phyloP scores from a whole-genome alignment of 2,888 invertebrate genomes.

The Cinara cedri region DNA sequence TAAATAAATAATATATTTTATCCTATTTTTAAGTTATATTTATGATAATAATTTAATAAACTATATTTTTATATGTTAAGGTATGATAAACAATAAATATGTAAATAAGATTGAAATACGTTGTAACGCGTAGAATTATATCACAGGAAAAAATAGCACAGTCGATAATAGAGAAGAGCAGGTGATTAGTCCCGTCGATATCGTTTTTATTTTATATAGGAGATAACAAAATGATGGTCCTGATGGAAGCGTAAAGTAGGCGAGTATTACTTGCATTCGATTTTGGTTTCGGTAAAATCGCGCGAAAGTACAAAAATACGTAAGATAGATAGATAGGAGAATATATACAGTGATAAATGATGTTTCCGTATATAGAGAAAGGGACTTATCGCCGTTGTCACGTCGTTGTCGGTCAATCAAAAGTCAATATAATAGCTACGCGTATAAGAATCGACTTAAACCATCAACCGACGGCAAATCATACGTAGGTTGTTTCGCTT shows the following conservation, averaged over 20 bases:
- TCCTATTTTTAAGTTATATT: no score
- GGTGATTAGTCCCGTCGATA: slow-evolving; percentile 1
- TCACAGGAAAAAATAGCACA: slow-evolving; percentile 50
- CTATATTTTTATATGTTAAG: no score
- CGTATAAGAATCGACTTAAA: slow-evolving; percentile 1
- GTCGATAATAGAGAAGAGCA: slow-evolving; percentile 10
- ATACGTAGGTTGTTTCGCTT: slow-evolving; percentile 2
- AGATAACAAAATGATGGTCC: neutral
- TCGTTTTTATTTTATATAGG: neutral
- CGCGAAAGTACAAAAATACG: slow-evolving; percentile 22
- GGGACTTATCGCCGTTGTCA: no score
- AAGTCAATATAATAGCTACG: neutral
- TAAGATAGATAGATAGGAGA: neutral
- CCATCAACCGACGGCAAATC: slow-evolving; percentile 7
- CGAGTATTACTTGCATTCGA: neutral
- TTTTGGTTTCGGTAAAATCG: neutral
- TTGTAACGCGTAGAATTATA: neutral
- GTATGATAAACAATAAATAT: no score
- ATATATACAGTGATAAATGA: slow-evolving; percentile 2
- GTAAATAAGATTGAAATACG: no score
- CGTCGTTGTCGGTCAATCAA: slow-evolving; percentile 13
- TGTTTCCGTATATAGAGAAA: neutral
- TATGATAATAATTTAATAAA: no score
- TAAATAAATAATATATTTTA: no score
- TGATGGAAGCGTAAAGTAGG: neutral